phyloP scores from a whole-genome alignment of 1,140 invertebrate genomes.

The Pachyrhynchus sulphureomaculatus region DNA sequence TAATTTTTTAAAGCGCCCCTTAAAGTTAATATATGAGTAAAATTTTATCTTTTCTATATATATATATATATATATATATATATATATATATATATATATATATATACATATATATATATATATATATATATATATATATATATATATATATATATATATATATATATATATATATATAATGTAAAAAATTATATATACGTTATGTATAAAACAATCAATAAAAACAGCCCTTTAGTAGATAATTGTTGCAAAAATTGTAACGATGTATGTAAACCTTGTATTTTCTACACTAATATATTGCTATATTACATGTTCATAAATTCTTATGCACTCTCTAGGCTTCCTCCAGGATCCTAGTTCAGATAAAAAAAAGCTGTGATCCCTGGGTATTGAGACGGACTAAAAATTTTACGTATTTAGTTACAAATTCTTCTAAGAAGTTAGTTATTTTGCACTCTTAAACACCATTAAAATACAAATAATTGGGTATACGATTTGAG shows the following conservation, averaged over 20 bases:
- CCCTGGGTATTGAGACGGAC: conserved; percentile 30
- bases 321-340: conserved; percentile 10
- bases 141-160: too few species aligned
- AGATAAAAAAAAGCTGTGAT: conserved; percentile 16
- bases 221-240: background rate
- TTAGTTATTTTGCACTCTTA: background rate
- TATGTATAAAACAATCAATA: background rate
- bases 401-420: conserved; percentile 18
- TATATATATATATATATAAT: too few species aligned
- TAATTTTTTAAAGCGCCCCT: too few species aligned
- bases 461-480: background rate
- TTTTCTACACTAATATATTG: conserved; percentile 16
- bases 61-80: too few species aligned
- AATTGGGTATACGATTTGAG: background rate
- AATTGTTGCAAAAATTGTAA: conserved; percentile 3
- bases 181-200: too few species aligned
- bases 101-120: too few species aligned
- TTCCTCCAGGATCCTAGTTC: conserved; percentile 13
- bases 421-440: conserved; percentile 4
- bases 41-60: too few species aligned
- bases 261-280: conserved; percentile 19
- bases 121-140: too few species aligned
- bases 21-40: too few species aligned
- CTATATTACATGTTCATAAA: conserved; percentile 6
- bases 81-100: too few species aligned